phyloP scores from a whole-genome alignment of 2,797 vertebrate species.

The Gallinago solitaria region DNA sequence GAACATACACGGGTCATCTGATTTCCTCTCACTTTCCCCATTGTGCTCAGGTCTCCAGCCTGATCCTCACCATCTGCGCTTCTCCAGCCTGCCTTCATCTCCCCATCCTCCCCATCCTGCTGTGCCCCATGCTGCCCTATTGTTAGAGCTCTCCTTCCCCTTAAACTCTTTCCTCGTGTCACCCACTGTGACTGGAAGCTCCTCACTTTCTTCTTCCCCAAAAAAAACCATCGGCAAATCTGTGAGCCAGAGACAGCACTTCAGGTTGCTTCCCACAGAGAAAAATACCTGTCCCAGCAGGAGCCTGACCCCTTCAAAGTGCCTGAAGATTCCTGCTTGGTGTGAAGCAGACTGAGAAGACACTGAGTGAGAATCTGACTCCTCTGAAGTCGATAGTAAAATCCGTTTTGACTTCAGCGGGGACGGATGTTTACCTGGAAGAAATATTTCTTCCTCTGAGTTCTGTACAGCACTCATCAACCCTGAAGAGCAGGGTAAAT shows the following conservation, averaged over 20 bases:
- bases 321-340: neutral
- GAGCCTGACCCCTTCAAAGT: neutral
- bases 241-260: neutral
- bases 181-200: neutral
- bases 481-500: neutral
- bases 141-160: neutral
- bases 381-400: neutral
- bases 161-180: neutral
- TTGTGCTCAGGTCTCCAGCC: neutral
- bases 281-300: neutral
- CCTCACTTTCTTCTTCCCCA: neutral
- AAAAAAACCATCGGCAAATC: neutral
- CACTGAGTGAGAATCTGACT: neutral
- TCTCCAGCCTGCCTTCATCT: neutral
- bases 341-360: neutral
- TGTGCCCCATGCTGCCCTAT: neutral
- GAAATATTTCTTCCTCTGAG: neutral
- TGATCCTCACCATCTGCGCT: neutral
- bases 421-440: neutral
- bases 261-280: neutral
- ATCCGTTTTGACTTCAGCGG: neutral
- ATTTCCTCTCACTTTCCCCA: neutral
- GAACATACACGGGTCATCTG: accelerated
- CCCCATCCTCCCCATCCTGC: neutral
- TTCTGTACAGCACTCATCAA: neutral